phyloP scores from a whole-genome alignment of 2,113 vertebrate genomes.

The Ammodytes dubius region DNA sequence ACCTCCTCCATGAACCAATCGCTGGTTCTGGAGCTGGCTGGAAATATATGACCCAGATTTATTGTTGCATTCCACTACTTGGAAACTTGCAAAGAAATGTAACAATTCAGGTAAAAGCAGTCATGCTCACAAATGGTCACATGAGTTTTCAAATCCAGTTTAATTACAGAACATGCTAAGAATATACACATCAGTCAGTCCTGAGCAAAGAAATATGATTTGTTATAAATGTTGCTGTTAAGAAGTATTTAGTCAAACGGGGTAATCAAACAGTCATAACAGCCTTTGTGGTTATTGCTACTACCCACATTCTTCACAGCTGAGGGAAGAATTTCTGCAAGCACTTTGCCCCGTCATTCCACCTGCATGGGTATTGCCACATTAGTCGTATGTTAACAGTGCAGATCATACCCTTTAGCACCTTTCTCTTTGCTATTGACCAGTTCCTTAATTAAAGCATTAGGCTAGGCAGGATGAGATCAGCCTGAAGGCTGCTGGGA shows the following conservation, averaged over 20 bases:
- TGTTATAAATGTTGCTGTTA: conserved; percentile 21
- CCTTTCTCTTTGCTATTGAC: conserved; percentile 76
- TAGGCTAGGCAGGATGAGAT: conserved; percentile 77
- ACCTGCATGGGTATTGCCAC: conserved; percentile 43
- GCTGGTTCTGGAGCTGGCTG: background rate
- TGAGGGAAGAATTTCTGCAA: conserved; percentile 25
- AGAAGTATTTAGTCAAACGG: background rate
- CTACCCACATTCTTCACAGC: conserved; percentile 22
- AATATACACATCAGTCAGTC: background rate
- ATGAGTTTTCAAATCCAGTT: background rate
- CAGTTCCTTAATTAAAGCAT: conserved; percentile 81
- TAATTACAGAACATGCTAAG: background rate
- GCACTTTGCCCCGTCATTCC: conserved; percentile 29
- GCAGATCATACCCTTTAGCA: conserved; percentile 70
- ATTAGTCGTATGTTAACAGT: conserved; percentile 43
- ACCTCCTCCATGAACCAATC: background rate
- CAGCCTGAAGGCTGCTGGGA: conserved; percentile 78
- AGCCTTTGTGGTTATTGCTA: background rate
- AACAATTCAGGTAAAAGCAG: background rate
- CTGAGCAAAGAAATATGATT: background rate
- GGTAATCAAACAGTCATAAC: conserved; percentile 38
- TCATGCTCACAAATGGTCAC: background rate
- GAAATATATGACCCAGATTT: background rate
- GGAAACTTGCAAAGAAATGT: background rate
- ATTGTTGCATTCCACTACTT: background rate